Percentiles rank a stretch among this genome's conserved stretches.
phyloP scores from a whole-genome alignment of 2,888 invertebrate species.

The Hemistola chrysoprasaria region DNA sequence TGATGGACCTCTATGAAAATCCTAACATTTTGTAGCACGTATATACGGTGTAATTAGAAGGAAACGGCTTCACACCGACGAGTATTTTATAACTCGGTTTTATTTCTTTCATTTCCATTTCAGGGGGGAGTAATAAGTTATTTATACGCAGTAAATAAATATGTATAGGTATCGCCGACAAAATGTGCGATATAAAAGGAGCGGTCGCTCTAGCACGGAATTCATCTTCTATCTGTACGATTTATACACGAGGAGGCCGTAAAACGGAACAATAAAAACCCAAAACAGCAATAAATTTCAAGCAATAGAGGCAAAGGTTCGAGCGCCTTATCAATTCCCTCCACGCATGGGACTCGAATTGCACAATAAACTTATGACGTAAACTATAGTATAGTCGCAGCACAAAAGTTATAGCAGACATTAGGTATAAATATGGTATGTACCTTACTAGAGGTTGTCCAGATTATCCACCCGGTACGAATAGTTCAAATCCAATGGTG shows the following conservation, averaged over 20 bases:
- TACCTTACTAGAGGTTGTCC: no score
- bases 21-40: conserved; percentile 42
- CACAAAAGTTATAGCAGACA: conserved; percentile 27
- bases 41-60: conserved; percentile 45
- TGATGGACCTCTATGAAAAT: conserved; percentile 72
- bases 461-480: conserved; percentile 22
- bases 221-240: conserved; percentile 81
- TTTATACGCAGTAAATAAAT: conserved; percentile 38
- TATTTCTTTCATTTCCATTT: conserved; percentile 29
- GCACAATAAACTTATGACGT: conserved; percentile 78
- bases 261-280: conserved; percentile 84
- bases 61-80: conserved; percentile 35
- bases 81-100: conserved; percentile 18
- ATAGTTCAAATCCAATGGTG: conserved; percentile 10
- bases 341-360: conserved; percentile 71
- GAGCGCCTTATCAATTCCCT: conserved; percentile 81
- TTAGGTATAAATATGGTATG: no score
- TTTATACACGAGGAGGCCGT: conserved; percentile 80
- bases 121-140: conserved; percentile 28
- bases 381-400: conserved; percentile 36
- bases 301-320: conserved; percentile 82
- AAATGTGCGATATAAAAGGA: conserved; percentile 65
- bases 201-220: conserved; percentile 71
- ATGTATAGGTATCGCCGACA: conserved; percentile 49
- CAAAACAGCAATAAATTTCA: conserved; percentile 83